phyloP scores from a whole-genome alignment of 2,113 vertebrate genomes.

The Eolophus roseicapilla region DNA sequence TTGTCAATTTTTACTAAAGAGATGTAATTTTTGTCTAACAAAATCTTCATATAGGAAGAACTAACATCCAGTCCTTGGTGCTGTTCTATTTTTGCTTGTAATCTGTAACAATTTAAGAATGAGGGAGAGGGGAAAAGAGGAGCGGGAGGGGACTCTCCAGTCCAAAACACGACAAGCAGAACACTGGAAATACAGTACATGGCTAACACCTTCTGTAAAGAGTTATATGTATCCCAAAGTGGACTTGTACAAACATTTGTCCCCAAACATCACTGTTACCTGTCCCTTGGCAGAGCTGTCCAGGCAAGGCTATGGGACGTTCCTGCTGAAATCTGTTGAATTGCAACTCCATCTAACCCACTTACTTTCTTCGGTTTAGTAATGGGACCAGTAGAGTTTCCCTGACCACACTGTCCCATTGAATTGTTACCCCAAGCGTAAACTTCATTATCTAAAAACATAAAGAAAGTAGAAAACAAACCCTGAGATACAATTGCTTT shows the following conservation, averaged over 20 bases:
- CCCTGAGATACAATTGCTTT: neutral
- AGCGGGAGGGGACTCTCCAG: neutral
- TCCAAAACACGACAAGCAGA: neutral
- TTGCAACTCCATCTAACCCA: constrained; percentile 92
- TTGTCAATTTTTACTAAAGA: neutral
- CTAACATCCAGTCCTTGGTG: neutral
- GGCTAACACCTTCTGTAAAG: neutral
- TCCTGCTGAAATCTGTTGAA: constrained; percentile 96
- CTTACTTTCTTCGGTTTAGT: constrained; percentile 98
- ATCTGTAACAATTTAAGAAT: neutral
- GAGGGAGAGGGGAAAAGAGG: neutral
- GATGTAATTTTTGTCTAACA: neutral
- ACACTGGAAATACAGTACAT: neutral
- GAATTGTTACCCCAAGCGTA: constrained; percentile 99
- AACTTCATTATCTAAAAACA: constrained; percentile 91
- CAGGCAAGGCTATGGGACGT: constrained; percentile 96
- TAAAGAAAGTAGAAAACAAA: neutral
- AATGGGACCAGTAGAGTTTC: constrained; percentile 97
- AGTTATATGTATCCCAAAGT: neutral
- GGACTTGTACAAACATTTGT: neutral
- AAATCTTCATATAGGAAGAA: neutral
- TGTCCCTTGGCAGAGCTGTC: constrained; percentile 96
- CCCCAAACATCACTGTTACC: constrained; percentile 69
- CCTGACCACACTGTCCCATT: constrained; percentile 98
- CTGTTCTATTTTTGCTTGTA: neutral